Evolutionary conservation across 2,113 vertebrate genomes (phyloP).

Genomic region (Alces alces): DNA sequence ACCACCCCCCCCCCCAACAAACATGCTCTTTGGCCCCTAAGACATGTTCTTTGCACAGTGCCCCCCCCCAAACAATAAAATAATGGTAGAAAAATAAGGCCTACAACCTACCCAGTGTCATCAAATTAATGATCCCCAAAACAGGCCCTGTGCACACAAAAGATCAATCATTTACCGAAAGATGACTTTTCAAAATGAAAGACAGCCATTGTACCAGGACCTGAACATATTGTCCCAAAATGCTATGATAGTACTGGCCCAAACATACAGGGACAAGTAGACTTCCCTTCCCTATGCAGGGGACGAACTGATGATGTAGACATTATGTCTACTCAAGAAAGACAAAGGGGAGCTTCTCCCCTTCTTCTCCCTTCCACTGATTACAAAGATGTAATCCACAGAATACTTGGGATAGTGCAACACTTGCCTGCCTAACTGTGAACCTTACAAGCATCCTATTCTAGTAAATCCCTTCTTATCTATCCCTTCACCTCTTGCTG

Average conservation of each 20-base stretch:
- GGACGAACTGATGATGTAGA: neutral
- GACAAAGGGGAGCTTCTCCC: neutral
- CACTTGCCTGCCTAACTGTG: fast-evolving
- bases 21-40: neutral
- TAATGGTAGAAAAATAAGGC: neutral
- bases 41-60: neutral
- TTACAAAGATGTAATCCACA: neutral
- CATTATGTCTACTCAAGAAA: neutral
- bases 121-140: neutral
- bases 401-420: neutral
- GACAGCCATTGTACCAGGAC: neutral
- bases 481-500: neutral
- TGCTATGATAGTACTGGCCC: neutral
- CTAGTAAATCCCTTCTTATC: neutral
- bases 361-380: neutral
- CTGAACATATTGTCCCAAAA: neutral
- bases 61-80: neutral
- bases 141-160: neutral
- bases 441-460: neutral
- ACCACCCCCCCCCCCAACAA: neutral
- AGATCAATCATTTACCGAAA: neutral
- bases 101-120: neutral
- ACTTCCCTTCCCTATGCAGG: neutral
- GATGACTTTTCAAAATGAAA: neutral
- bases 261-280: neutral